A percentile compares a stretch with the other conserved stretches of the same genome.
Evolutionary conservation across 2,888 invertebrate species (phyloP).

Genomic region (Ennomos erosarius): DNA sequence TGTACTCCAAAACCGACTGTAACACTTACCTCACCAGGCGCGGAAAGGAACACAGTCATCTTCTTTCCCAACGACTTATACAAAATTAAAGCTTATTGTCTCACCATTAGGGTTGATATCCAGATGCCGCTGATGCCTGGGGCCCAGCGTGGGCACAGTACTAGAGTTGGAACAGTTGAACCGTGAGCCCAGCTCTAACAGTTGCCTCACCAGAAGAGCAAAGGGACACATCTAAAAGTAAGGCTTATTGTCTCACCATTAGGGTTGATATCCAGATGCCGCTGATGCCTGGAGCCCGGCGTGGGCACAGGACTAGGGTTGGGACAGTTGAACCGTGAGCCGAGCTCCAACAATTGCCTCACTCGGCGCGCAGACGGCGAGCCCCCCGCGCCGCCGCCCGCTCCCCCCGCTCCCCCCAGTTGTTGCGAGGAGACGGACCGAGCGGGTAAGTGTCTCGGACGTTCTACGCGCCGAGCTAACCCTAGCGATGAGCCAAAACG

Average conservation of each 20-base stretch:
- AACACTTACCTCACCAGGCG: no score
- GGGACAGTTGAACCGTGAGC: conserved; percentile 85
- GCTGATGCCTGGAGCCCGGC: conserved; percentile 91
- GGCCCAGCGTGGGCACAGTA: conserved; percentile 91
- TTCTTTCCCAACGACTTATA: no score
- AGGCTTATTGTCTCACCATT: conserved; percentile 85
- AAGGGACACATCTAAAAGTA: conserved; percentile 70
- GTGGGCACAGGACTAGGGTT: conserved; percentile 91
- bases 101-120: conserved; percentile 95
- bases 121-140: conserved; percentile 91
- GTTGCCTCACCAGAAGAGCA: conserved; percentile 92
- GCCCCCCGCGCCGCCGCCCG: conserved; percentile 58
- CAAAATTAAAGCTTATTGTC: conserved; percentile 12
- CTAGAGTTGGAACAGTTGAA: conserved; percentile 88
- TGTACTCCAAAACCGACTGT: no score
- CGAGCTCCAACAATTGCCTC: conserved; percentile 91
- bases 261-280: conserved; percentile 95
- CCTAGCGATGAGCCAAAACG: conserved; percentile 86
- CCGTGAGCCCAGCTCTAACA: conserved; percentile 88
- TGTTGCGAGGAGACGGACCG: conserved; percentile 91
- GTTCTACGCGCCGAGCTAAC: conserved; percentile 79
- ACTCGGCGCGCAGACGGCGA: conserved; percentile 93
- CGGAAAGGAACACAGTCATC: no score
- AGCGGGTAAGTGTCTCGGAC: conserved; percentile 87
- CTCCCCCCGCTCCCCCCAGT: conserved; percentile 77